Percentiles rank a stretch among this genome's conserved stretches.
Evolutionary conservation across 2,888 invertebrate genomes (phyloP).

Genomic region (Dione vanillae): DNA sequence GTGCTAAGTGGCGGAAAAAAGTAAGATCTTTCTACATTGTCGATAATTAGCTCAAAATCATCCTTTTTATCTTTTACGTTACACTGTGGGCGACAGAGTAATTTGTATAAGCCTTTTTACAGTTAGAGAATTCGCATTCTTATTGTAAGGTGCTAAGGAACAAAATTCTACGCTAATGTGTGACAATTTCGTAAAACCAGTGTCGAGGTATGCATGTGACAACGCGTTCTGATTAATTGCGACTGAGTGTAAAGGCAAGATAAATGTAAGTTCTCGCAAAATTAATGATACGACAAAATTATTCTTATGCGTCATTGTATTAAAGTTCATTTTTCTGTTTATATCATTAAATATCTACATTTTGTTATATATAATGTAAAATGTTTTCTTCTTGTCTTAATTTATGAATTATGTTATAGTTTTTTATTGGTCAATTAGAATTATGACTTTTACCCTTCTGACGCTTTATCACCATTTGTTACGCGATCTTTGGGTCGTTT

Average conservation of each 20-base stretch:
- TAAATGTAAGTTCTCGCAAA: slow-evolving; percentile 64
- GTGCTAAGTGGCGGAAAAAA: slow-evolving; percentile 78
- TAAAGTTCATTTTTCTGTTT: slow-evolving; percentile 42
- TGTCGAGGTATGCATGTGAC: slow-evolving; percentile 64
- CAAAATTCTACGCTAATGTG: slow-evolving; percentile 49
- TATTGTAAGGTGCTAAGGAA: slow-evolving; percentile 45
- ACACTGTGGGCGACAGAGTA: slow-evolving; percentile 53
- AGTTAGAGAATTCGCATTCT: slow-evolving; percentile 45
- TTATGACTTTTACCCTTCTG: slow-evolving; percentile 42
- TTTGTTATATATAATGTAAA: slow-evolving; percentile 66
- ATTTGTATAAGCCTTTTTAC: slow-evolving; percentile 46
- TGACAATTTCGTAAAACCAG: slow-evolving; percentile 51
- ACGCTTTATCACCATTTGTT: slow-evolving; percentile 7
- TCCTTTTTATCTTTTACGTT: slow-evolving; percentile 75
- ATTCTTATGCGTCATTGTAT: slow-evolving; percentile 30
- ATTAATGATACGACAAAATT: slow-evolving; percentile 40
- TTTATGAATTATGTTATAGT: slow-evolving; percentile 54
- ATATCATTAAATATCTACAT: slow-evolving; percentile 56
- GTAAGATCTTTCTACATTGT: slow-evolving; percentile 61
- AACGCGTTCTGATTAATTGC: slow-evolving; percentile 81
- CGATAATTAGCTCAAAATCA: slow-evolving; percentile 81
- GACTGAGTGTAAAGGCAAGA: slow-evolving; percentile 73
- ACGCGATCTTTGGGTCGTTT: slow-evolving; percentile 17
- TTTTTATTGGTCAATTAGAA: slow-evolving; percentile 47
- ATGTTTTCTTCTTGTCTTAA: slow-evolving; percentile 68